phyloP scores from a whole-genome alignment of 2,797 vertebrate species.

The Gadopsis marmoratus region DNA sequence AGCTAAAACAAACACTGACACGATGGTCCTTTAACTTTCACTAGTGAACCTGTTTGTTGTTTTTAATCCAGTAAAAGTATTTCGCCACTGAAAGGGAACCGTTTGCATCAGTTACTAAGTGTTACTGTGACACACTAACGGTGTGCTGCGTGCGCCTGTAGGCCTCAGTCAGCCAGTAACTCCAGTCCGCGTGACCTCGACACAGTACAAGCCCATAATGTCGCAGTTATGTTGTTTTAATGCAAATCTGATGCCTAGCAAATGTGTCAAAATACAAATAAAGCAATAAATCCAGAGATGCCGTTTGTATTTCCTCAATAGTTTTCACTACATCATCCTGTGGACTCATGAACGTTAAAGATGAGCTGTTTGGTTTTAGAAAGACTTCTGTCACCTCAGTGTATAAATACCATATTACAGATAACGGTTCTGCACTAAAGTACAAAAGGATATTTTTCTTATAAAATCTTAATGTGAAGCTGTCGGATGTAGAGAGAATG shows the following conservation, averaged over 20 bases:
- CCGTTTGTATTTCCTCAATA: background rate
- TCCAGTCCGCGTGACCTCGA: slow-evolving; percentile 6
- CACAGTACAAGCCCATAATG: slow-evolving; percentile 15
- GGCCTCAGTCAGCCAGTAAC: slow-evolving; percentile 48
- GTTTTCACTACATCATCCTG: background rate
- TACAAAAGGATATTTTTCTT: no score
- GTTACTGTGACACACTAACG: slow-evolving; percentile 61
- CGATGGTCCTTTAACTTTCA: slow-evolving; percentile 62
- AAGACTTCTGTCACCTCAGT: background rate
- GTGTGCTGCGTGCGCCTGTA: slow-evolving; percentile 30
- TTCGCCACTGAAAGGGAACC: slow-evolving; percentile 73
- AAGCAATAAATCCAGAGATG: slow-evolving; percentile 70
- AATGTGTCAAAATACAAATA: slow-evolving; percentile 69
- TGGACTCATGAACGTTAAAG: no score
- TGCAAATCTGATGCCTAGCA: slow-evolving; percentile 54
- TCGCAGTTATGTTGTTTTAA: slow-evolving; percentile 51
- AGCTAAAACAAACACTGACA: slow-evolving; percentile 5
- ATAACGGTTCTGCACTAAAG: background rate
- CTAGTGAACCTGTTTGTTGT: slow-evolving; percentile 54
- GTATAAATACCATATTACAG: no score
- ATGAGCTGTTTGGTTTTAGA: no score
- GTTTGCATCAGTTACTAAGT: slow-evolving; percentile 20
- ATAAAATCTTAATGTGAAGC: no score
- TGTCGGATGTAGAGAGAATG: no score
- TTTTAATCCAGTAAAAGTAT: slow-evolving; percentile 31